Evolutionary conservation across 2,797 vertebrate genomes (phyloP), one percentile per base, ranked within the genome.

Genomic region (Dryobates pubescens): DNA sequence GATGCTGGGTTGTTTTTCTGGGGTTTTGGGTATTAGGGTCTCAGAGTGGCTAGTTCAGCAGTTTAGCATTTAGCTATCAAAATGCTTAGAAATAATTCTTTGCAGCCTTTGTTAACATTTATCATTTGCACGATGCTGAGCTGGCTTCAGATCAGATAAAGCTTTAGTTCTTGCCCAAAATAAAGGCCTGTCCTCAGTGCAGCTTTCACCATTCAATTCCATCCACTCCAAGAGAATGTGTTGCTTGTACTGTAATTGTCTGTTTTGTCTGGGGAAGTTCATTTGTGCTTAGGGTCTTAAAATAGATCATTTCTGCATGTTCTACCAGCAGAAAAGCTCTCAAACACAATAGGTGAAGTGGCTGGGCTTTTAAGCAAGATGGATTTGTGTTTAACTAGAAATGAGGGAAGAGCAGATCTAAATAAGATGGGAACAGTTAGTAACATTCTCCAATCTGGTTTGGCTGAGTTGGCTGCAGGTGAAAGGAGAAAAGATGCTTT

Each of bases 41-140:
- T 54, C 23, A 3, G 3, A 73, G 36, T 3, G 16, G 6, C 3
- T 62, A 30, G 57, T 74, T 30, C 79, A 61, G 16, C 41, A 69
- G 30, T 16, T 82, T 89, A 67, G 22, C 56, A 51, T 94, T 94
- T 82, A 82, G 58, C 75, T 93, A 65, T 17, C 26, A 91, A 82
- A 36, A n/a, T 73, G 71, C 43, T 20, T 71, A 58, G 24, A 89
- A 93, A 83, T 73, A 63, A 79, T 53, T 29, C 15, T 93, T 83
- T 80, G 47, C 68, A 92, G 17, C 43, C 17, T 95, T 92, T 92
- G 34, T 82, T 81, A 89, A 3, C 8, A 30, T 76, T 19, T 63
- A 29, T 82, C 63, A 82, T 82, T 83, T 77, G 74, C 10, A 27
- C 1, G 19, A 32, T 73, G 41, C 76, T 80, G 75, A 51, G 6